Base-by-base conservation (phyloP, 2,888 invertebrate genomes). In the Osedax frankpressi region DNA sequence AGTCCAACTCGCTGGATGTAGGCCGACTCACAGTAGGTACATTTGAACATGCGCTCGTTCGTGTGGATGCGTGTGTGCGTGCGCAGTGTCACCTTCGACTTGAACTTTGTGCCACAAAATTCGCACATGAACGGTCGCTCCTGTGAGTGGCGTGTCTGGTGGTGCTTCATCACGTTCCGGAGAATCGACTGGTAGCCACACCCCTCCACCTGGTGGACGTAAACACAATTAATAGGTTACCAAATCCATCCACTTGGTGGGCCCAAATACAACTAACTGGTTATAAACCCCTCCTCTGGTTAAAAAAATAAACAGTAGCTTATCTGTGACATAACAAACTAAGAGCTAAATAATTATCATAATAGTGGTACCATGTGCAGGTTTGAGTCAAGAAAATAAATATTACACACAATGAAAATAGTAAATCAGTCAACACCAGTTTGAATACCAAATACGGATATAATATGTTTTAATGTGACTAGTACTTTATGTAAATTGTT, bases 31-130 rank as follows among this genome's bases (percentile, higher is more conserved):
- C 65, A 65, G 65, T 65, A 65, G n/a, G 65, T 65, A 24, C 65
- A 65, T 1, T 65, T 65, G 65, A 65, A 65, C 65, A 65, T 65
- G 24, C 65, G 65, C 65, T 65, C 65, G 65, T 65, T 65, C 65
- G 65, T 65, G 65, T 65, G 65, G 65, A 65, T 65, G 24, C 65
- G 65, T 2, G 65, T 65, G 25, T 65, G 65, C 2, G 65, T 65
- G 24, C 65, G 65, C 65, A 65, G 24, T 0, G 65, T 65, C 24
- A 65, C 65, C 65, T 65, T 65, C 25, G 65, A 65, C 65, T 65
- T 65, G 24, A 65, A 65, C 26, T 65, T 65, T 19, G 24, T 65
- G 1, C 65, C 65, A 65, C 65, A 65, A 65, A 65, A 65, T 19
- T 65, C 65, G 24, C 65, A 65, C 65, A 65, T 65, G 65, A 65